Evolutionary conservation across 2,888 invertebrate genomes (phyloP).

Genomic region (Chalcosyrphus nemorum): DNA sequence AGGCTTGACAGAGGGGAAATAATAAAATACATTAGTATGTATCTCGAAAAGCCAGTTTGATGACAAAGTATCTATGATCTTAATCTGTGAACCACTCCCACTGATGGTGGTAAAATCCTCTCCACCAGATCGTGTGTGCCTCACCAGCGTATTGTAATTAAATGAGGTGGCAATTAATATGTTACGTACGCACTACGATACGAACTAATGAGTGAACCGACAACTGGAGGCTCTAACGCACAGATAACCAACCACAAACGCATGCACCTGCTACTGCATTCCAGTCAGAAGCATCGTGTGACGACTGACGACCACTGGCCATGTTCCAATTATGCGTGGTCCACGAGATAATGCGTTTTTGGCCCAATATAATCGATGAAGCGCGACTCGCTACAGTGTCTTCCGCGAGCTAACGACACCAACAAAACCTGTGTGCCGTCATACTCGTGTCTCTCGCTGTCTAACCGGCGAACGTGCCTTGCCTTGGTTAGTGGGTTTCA

Average conservation of each 20-base stretch:
- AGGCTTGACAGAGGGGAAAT: background rate
- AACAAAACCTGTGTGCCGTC: constrained; percentile 23
- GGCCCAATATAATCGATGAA: constrained; percentile 12
- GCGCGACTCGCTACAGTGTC: constrained; percentile 9
- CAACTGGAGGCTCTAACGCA: background rate
- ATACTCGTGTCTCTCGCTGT: constrained; percentile 6
- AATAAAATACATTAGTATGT: background rate
- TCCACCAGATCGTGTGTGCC: background rate
- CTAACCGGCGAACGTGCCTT: constrained; percentile 60
- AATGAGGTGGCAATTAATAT: constrained; percentile 45
- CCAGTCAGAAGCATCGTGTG: constrained; percentile 14
- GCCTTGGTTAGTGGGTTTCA: constrained; percentile 51
- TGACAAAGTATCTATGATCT: constrained; percentile 3
- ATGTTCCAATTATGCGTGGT: constrained; percentile 47
- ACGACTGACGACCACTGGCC: background rate
- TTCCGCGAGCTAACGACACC: constrained; percentile 48
- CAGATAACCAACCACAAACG: background rate
- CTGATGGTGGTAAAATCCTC: constrained; percentile 22
- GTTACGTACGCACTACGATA: background rate
- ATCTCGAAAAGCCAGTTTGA: background rate
- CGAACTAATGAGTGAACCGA: constrained; percentile 20
- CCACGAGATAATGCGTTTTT: constrained; percentile 2
- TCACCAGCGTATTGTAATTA: constrained; percentile 24
- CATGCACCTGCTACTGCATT: constrained; percentile 17
- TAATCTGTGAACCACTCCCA: constrained; percentile 46